Conservation (phyloP, 2,113 vertebrate genomes). For the Xiphorhynchus elegans region DNA sequence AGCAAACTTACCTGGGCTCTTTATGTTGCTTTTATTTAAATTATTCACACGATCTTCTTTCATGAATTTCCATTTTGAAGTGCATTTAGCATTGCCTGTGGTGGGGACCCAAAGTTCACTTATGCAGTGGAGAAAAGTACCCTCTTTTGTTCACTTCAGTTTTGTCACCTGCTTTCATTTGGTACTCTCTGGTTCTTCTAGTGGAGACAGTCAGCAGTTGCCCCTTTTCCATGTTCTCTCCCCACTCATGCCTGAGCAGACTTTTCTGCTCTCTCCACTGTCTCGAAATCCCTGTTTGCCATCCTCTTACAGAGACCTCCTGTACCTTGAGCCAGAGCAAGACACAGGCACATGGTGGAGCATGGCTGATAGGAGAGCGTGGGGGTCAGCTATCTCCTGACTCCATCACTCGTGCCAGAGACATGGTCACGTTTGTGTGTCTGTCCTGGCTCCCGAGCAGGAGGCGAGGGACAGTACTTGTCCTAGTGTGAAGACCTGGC, state of each 20-base stretch:
- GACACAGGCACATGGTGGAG: not conserved
- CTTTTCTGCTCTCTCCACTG: not conserved
- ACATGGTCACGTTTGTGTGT: accelerated
- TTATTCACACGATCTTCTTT: not conserved
- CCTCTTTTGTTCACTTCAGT: not conserved
- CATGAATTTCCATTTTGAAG: not conserved
- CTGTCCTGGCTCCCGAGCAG: not conserved
- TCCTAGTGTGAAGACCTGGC: conserved; percentile 4
- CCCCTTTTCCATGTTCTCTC: not conserved
- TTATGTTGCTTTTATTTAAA: not conserved
- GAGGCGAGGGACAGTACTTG: not conserved
- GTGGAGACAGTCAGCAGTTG: not conserved
- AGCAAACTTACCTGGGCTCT: not conserved
- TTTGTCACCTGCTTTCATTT: not conserved
- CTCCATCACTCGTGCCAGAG: not conserved
- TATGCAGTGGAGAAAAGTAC: not conserved
- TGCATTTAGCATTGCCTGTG: not conserved
- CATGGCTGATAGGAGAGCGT: not conserved
- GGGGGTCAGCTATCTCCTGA: not conserved
- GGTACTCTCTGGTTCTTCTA: not conserved
- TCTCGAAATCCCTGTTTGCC: not conserved
- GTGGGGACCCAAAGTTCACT: not conserved
- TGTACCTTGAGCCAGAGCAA: not conserved
- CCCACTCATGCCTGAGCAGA: not conserved
- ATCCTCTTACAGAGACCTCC: not conserved